Evolutionary conservation across 2,797 vertebrate species (phyloP).

Genomic region (Sylvia borin): DNA sequence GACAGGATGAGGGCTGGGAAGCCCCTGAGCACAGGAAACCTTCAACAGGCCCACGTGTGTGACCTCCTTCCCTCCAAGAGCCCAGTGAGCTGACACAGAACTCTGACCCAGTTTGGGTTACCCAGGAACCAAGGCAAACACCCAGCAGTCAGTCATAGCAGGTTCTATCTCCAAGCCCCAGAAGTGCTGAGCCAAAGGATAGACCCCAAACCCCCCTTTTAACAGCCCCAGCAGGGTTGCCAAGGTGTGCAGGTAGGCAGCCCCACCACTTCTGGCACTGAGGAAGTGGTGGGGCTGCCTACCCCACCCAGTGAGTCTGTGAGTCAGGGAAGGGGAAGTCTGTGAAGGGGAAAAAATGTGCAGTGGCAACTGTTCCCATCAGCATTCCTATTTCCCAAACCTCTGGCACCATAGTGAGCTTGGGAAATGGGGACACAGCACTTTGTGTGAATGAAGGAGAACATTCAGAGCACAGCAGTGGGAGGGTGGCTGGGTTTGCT

Average conservation of each 20-base stretch:
- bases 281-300: too few relatives aligned
- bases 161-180: background rate
- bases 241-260: background rate
- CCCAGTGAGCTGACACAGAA: background rate
- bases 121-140: background rate
- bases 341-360: accelerated
- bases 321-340: too few relatives aligned
- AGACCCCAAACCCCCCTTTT: background rate
- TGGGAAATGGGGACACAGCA: background rate
- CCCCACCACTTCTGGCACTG: background rate
- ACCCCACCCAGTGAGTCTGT: too few relatives aligned
- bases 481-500: background rate
- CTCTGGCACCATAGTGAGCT: background rate
- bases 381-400: background rate
- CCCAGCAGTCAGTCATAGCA: accelerated
- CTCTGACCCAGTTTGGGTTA: background rate
- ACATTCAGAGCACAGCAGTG: background rate
- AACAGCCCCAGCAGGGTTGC: background rate
- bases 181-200: background rate
- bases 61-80: background rate
- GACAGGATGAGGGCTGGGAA: background rate
- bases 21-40: background rate
- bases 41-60: background rate
- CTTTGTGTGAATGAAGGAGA: background rate
- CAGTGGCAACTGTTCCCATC: background rate